A percentile compares a stretch with the other conserved stretches of the same genome.
Conservation (phyloP, 2,888 invertebrate genomes). For the Philopedon plagiatum region DNA sequence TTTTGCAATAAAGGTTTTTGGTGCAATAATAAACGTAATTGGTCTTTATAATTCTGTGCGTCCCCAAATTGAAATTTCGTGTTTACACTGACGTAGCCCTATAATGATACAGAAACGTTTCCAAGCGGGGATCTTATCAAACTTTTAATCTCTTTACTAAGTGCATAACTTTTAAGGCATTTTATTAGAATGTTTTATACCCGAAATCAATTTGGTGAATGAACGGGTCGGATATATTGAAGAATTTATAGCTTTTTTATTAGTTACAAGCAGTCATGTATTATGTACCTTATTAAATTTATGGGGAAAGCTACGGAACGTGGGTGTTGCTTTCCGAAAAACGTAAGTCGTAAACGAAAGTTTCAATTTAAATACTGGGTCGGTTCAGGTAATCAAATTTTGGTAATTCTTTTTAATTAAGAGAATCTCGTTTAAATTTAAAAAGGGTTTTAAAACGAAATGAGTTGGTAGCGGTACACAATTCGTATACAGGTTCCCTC, state of each 20-base stretch:
- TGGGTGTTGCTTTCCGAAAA: constrained; percentile 27
- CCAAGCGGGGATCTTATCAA: constrained; percentile 55
- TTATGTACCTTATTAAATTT: constrained; percentile 49
- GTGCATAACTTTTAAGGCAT: constrained; percentile 58
- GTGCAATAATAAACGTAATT: constrained; percentile 1
- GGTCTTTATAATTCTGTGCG: constrained; percentile 41
- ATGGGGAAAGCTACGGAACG: constrained; percentile 29
- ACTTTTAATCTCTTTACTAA: constrained; percentile 62
- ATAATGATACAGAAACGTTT: constrained; percentile 62
- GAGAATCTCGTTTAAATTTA: not conserved
- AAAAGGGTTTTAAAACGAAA: not conserved
- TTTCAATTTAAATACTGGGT: constrained; percentile 20
- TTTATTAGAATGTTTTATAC: constrained; percentile 59
- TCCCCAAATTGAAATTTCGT: constrained; percentile 68
- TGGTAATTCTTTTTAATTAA: not conserved
- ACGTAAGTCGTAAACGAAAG: constrained; percentile 26
- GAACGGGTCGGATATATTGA: constrained; percentile 57
- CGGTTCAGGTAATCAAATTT: constrained; percentile 14
- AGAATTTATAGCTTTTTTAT: constrained; percentile 56
- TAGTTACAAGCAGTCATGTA: constrained; percentile 48
- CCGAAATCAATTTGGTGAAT: constrained; percentile 60
- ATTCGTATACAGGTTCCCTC: too few species aligned
- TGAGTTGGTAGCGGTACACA: not conserved
- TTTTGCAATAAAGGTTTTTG: not conserved
- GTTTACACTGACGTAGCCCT: constrained; percentile 58